phyloP scores from a whole-genome alignment of 2,113 vertebrate species.

The Brevimyrus niger region DNA sequence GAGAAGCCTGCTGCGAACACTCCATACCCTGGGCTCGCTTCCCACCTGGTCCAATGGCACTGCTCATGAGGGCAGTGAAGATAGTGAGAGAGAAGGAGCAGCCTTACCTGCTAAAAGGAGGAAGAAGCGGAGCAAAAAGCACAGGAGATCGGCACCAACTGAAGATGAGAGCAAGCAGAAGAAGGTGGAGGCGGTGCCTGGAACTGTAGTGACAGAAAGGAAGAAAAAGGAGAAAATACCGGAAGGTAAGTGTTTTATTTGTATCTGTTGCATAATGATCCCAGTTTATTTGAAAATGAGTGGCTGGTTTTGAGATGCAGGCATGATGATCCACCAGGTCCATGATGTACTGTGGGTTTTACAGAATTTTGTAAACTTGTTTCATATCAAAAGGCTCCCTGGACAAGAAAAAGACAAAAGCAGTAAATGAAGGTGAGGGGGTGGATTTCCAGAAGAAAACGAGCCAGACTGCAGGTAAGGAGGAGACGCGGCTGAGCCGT shows the following conservation, averaged over 20 bases:
- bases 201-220: conserved; percentile 19
- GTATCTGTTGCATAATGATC: not conserved
- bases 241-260: conserved; percentile 21
- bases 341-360: not conserved
- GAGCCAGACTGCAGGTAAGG: not conserved
- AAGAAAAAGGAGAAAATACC: conserved; percentile 14
- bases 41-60: conserved; percentile 47
- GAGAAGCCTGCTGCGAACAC: conserved; percentile 58
- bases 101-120: conserved; percentile 36
- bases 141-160: conserved; percentile 28
- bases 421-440: not conserved
- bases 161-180: conserved; percentile 23
- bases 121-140: conserved; percentile 52
- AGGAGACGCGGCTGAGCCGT: conserved; percentile 39
- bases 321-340: not conserved
- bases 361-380: not conserved
- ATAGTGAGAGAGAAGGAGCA: conserved; percentile 24
- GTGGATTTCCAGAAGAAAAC: not conserved
- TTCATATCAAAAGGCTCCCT: conserved; percentile 11
- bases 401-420: not conserved
- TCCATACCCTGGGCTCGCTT: conserved; percentile 54
- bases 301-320: not conserved
- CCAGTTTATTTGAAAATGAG: not conserved
- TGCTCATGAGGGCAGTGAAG: conserved; percentile 34
- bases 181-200: not conserved